Base-by-base conservation (phyloP, 2,888 invertebrate genomes). In the Lasioglossum zephyrum region DNA sequence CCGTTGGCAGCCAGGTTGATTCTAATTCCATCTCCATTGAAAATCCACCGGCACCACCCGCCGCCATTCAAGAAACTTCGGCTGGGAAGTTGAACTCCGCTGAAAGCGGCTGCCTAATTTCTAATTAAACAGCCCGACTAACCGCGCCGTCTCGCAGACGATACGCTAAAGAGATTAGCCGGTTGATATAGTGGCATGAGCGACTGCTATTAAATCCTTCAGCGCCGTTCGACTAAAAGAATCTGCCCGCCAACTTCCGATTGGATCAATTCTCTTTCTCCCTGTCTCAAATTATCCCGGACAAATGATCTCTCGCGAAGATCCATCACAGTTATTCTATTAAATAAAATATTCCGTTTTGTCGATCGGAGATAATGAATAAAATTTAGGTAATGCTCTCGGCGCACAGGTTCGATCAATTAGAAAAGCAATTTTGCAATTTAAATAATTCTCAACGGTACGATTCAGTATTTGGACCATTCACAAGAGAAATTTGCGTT, bases 111-210 rank as follows among this genome's bases (percentile, higher is more conserved):
- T 81, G 81, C 80, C 88, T 90, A 88, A 90, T 90, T 87, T 90
- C 88, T 90, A 88, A 90, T 90, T 90, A 90, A 90, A 84, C 85
- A 86, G 81, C 87, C 73, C 41, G 82, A 78, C 79, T 86, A 88
- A 85, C 81, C 82, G 63, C 82, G 69, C 77, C 60, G 83, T 77
- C 78, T 78, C 81, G 80, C 60, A 77, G 83, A 78, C 85, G 81
- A 84, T 82, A 85, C 85, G 75, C 66, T 86, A 79, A 82, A 81
- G 82, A 82, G 86, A 87, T 87, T 87, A 79, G 39, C 81, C 47
- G 75, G 73, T 79, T 86, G 77, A 86, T 86, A 63, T 47, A 60
- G 76, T 31, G 60, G 69, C 36, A 26, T 8, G 9, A 22, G 60
- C 31, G 73, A 44, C 57, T 77, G 60, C 73, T 36, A 26, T 84